phyloP scores from a whole-genome alignment of 2,113 vertebrate species.

The Actenoides hombroni region DNA sequence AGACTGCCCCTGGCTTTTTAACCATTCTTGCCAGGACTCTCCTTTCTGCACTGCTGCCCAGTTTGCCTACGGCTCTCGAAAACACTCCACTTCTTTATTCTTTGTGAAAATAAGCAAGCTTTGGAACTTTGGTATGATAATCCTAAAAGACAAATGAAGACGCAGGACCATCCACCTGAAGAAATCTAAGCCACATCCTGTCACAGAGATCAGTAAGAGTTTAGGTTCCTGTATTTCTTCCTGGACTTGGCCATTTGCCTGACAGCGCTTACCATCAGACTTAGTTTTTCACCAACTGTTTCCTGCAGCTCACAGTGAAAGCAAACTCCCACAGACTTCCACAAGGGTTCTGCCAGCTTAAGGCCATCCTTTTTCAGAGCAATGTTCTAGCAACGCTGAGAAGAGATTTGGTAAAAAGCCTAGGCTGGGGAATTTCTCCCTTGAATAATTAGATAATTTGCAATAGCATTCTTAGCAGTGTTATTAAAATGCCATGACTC shows the following conservation, averaged over 20 bases:
- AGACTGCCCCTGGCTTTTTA: background rate
- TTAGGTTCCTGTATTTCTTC: background rate
- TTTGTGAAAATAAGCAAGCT: background rate
- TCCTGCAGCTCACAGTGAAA: slow-evolving; percentile 31
- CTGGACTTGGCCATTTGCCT: slow-evolving; percentile 23
- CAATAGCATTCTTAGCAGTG: background rate
- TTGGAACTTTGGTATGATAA: background rate
- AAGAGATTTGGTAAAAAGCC: background rate
- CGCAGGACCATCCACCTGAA: background rate
- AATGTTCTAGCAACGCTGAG: background rate
- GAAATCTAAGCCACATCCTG: background rate
- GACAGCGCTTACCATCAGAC: background rate
- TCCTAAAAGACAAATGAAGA: background rate
- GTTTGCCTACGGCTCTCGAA: background rate
- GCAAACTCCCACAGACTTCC: slow-evolving; percentile 42
- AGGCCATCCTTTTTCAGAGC: slow-evolving; percentile 15
- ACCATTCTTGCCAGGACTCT: background rate
- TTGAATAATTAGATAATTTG: slow-evolving; percentile 26
- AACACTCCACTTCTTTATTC: background rate
- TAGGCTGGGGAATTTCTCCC: slow-evolving; percentile 6
- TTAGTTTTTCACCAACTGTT: slow-evolving; percentile 45
- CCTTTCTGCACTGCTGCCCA: background rate
- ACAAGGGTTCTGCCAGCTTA: background rate
- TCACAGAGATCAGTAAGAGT: background rate
- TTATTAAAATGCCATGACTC: slow-evolving; percentile 21